Conservation (phyloP, 1,140 invertebrate species). For the Adelges cooleyi region DNA sequence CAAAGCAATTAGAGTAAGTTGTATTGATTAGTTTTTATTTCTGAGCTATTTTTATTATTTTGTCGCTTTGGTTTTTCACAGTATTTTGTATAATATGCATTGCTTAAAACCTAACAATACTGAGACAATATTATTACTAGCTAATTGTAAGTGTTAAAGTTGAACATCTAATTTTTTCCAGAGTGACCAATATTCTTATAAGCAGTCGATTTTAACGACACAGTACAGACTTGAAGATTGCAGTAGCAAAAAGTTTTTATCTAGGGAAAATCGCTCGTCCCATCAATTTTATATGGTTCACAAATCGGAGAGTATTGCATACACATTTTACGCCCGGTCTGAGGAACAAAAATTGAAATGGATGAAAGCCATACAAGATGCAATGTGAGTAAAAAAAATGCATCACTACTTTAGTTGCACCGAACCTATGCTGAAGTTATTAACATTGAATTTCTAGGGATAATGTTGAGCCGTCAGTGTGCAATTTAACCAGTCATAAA, state of each 20-base stretch:
- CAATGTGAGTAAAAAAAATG: conserved; percentile 56
- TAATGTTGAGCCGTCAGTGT: conserved; percentile 70
- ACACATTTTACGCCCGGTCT: conserved; percentile 79
- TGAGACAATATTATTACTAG: too few relatives aligned
- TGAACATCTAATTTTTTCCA: conserved; percentile 36
- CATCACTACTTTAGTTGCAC: too few relatives aligned
- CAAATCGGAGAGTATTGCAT: conserved; percentile 67
- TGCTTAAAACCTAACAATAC: not conserved
- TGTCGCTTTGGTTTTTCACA: not conserved
- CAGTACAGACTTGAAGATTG: conserved; percentile 80
- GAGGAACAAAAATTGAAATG: conserved; percentile 79
- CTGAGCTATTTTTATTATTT: not conserved
- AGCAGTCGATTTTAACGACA: conserved; percentile 68
- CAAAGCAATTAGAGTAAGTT: conserved; percentile 67
- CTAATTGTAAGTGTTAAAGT: too few relatives aligned
- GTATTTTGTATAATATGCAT: not conserved
- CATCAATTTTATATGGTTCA: conserved; percentile 75
- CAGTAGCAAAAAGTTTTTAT: conserved; percentile 47
- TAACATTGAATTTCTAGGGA: conserved; percentile 65
- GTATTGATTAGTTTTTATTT: conserved; percentile 35
- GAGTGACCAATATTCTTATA: conserved; percentile 87
- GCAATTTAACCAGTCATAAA: conserved; percentile 68
- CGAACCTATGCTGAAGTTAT: too few relatives aligned
- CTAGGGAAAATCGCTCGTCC: conserved; percentile 59
- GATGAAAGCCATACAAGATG: conserved; percentile 83